Conservation (phyloP, 2,797 vertebrate species). For the Echiichthys vipera region DNA sequence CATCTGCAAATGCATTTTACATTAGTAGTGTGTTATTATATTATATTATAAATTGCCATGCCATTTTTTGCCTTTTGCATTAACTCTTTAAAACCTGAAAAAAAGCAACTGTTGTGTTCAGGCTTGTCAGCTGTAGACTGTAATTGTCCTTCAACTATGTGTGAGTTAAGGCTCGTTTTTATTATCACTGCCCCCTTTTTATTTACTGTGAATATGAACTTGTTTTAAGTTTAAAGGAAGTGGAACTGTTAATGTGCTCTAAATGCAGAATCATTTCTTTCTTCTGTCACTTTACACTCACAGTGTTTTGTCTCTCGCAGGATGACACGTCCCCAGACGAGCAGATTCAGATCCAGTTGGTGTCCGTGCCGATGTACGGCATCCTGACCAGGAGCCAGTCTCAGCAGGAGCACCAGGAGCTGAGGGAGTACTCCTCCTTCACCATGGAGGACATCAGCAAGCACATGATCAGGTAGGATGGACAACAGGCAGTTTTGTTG, state of each 20-base stretch:
- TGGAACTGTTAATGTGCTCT: not conserved
- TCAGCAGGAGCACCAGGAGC: conserved; percentile 80
- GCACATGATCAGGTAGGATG: conserved; percentile 88
- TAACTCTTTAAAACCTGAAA: not conserved
- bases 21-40: not conserved
- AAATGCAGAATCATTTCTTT: not conserved
- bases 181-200: too few relatives aligned
- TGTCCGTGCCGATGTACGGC: conserved; percentile 92
- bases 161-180: too few relatives aligned
- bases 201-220: too few relatives aligned
- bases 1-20: not conserved
- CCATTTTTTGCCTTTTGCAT: not conserved
- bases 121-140: not conserved
- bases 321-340: conserved; percentile 89
- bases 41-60: too few relatives aligned
- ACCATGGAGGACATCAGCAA: conserved; percentile 94
- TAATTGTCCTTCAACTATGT: too few relatives aligned
- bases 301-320: conserved; percentile 48
- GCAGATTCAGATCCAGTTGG: conserved; percentile 90
- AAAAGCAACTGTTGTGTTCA: not conserved
- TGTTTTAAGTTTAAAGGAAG: not conserved
- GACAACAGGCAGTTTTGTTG: not conserved
- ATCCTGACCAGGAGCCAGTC: conserved; percentile 81
- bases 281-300: not conserved
- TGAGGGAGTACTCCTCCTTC: conserved; percentile 91